phyloP scores from a whole-genome alignment of 2,797 vertebrate genomes.

The Phoebastria nigripes region DNA sequence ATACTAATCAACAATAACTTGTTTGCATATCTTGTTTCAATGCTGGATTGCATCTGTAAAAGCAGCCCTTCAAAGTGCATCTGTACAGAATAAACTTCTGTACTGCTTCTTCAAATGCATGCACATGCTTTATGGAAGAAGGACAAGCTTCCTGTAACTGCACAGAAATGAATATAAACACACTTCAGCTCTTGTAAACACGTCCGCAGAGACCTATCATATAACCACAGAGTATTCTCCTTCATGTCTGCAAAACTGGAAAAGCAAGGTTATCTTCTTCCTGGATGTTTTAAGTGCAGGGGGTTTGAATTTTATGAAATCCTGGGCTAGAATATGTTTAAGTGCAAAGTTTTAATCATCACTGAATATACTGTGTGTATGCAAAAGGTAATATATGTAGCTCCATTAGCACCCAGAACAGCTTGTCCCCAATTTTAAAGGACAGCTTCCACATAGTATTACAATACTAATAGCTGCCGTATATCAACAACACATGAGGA shows the following conservation, averaged over 20 bases:
- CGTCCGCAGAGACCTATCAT: background rate
- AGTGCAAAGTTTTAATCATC: background rate
- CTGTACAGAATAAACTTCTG: background rate
- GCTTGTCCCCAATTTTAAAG: background rate
- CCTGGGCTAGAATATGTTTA: background rate
- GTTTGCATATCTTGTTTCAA: background rate
- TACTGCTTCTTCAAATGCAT: background rate
- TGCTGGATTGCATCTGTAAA: background rate
- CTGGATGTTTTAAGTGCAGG: background rate
- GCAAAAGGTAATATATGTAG: background rate
- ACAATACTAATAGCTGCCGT: background rate
- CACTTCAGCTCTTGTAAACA: background rate
- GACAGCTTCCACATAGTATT: background rate
- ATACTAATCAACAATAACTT: background rate
- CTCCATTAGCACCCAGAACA: background rate
- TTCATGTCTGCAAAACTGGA: background rate
- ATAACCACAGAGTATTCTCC: background rate
- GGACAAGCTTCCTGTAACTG: background rate
- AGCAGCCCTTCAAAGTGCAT: background rate
- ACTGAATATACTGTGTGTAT: background rate
- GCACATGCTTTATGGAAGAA: background rate
- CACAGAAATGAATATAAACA: background rate
- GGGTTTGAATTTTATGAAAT: background rate
- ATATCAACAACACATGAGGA: background rate
- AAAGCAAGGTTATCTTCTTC: background rate